A percentile compares a stretch with the other conserved stretches of the same genome.
Conservation (phyloP, 2,113 vertebrate species). For the Odocoileus virginianus region DNA sequence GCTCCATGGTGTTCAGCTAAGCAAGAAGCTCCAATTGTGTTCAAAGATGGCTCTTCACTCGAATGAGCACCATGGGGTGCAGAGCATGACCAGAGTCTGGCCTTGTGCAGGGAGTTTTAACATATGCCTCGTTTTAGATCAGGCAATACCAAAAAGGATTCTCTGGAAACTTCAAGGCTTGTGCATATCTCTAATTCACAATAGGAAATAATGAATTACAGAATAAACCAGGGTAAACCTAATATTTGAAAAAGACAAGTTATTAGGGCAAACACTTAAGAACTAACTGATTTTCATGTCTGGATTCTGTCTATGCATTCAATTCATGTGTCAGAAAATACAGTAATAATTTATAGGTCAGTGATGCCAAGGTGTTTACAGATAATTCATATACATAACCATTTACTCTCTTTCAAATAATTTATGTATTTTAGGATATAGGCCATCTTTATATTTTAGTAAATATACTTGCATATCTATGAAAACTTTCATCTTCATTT, state of each 20-base stretch:
- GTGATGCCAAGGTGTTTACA: not conserved
- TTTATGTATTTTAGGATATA: not conserved
- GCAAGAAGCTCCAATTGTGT: constrained; percentile 63
- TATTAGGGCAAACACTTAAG: not conserved
- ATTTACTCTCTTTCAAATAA: not conserved
- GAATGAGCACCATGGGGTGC: constrained; percentile 49
- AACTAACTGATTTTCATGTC: not conserved
- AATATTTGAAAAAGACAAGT: not conserved
- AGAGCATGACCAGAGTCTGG: not conserved
- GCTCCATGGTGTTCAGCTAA: constrained; percentile 64
- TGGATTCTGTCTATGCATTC: not conserved
- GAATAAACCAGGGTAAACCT: not conserved
- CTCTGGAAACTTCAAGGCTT: not conserved
- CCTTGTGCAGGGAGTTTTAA: constrained; percentile 28
- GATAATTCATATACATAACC: not conserved
- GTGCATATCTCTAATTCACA: not conserved
- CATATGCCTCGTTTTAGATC: constrained; percentile 52
- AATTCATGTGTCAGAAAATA: not conserved
- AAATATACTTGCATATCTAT: not conserved
- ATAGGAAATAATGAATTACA: constrained; percentile 7
- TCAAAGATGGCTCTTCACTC: constrained; percentile 59
- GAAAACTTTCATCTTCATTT: constrained; percentile 28
- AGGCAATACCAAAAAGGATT: not conserved
- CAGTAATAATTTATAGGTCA: not conserved
- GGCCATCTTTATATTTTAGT: not conserved